These are phyloP conservation scores for Aotus griseimembra DNA, from an alignment of 2,797 vertebrate genomes.

Conservation along the genomic window DNA sequence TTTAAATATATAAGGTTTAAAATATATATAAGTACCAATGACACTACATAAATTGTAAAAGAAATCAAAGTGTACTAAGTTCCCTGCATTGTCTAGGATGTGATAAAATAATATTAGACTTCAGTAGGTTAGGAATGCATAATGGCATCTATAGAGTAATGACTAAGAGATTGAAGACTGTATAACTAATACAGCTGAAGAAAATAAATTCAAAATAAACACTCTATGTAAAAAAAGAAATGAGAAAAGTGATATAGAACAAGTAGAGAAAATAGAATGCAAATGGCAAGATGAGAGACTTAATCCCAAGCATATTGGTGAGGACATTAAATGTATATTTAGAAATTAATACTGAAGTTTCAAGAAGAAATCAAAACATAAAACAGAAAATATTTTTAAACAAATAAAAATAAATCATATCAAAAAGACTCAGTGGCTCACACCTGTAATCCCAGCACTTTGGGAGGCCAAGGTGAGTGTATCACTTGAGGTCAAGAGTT, in stretches of 20 bases:
- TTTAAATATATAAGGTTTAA: slow-evolving; percentile 1
- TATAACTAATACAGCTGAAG: background rate
- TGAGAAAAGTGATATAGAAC: background rate
- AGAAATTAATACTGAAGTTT: background rate
- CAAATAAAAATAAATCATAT: background rate
- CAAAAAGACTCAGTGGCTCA: background rate
- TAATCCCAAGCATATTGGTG: background rate
- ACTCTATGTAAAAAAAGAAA: background rate
- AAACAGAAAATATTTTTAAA: background rate
- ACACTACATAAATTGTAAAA: background rate
- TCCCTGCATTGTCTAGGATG: background rate
- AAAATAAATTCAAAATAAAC: background rate
- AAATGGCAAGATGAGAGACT: background rate
- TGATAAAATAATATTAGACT: background rate
- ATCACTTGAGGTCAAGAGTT: background rate
- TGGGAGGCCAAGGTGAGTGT: background rate
- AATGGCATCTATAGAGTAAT: background rate
- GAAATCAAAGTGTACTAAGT: background rate
- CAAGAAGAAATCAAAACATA: slow-evolving; percentile 21
- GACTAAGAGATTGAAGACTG: background rate
- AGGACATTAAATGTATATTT: background rate
- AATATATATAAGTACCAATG: background rate
- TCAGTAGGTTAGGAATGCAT: background rate
- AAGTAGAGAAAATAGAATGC: background rate
- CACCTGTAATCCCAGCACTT: background rate